Evolutionary conservation across 2,797 vertebrate genomes (phyloP), one percentile per base, ranked within the genome.

Genomic region (Lophotriccus pileatus): DNA sequence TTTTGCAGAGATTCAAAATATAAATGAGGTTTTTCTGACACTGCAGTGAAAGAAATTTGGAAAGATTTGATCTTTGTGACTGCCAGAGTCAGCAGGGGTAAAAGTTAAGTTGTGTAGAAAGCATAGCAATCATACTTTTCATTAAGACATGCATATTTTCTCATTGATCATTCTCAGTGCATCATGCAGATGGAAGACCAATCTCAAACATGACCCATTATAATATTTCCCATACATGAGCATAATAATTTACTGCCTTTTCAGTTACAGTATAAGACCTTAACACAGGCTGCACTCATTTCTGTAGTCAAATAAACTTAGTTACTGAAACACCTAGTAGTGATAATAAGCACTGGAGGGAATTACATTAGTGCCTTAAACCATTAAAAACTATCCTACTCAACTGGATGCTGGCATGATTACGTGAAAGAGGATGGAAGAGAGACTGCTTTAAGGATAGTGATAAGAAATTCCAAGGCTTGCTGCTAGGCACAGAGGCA

Each of bases 21-120:
- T 79, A 95, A 95, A 95, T 95, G 85, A 91, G 32, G 41, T 85
- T 95, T 93, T 94, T 89, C 84, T 93, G 93, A 94, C 91, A 79
- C 24, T 62, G 34, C 82, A 82, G 52, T 79, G 63, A 90, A 90
- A 95, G 72, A 93, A 89, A 89, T 94, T 84, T 91, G 77, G 87
- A 92, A 92, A 89, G 50, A 92, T 88, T 91, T 94, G n/a, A 69
- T 95, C 85, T 92, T 84, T 87, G 79, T 72, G 84, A 59, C 84
- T 94, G 68, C 74, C 24, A 56, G 85, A 93, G 81, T 95, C 87
- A 95, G 84, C 79, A 81, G 84, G 62, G 93, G 82, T 92, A 81
- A 82, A 86, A 94, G 89, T 69, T 91, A 91, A 96, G 83, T 80
- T 93, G 49, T 47, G 68, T 79, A 92, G 90, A 92, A 94, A 95